phyloP scores from a whole-genome alignment of 1,140 invertebrate genomes.

The Drepana arcuata region DNA sequence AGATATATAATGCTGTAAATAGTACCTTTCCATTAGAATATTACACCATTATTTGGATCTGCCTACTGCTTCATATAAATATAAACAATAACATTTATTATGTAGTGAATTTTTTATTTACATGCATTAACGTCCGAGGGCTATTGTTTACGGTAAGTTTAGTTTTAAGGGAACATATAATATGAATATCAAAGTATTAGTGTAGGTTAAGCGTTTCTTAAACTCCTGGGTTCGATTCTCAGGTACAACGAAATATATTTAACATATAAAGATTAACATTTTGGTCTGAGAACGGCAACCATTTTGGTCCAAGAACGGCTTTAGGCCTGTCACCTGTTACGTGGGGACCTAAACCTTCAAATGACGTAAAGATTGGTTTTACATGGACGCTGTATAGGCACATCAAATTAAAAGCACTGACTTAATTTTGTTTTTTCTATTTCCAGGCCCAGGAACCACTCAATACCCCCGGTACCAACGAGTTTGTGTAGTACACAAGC shows the following conservation, averaged over 20 bases:
- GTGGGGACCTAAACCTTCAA: too few species aligned
- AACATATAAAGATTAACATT: too few species aligned
- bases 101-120: conserved; percentile 53
- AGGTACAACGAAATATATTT: too few species aligned
- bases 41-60: conserved; percentile 36
- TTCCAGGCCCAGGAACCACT: conserved; percentile 82
- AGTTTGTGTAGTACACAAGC: conserved; percentile 74
- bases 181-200: too few species aligned
- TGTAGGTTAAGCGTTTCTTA: too few species aligned
- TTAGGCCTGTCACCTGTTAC: too few species aligned
- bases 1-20: conserved; percentile 56
- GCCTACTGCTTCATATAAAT: conserved; percentile 30
- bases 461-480: conserved; percentile 80
- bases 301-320: too few species aligned
- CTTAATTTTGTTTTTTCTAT: conserved; percentile 34
- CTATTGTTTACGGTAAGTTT: conserved; percentile 66
- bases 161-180: too few species aligned
- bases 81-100: conserved; percentile 15
- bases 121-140: conserved; percentile 66
- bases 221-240: too few species aligned
- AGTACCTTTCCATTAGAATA: conserved; percentile 31
- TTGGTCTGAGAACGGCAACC: too few species aligned
- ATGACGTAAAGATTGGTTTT: too few species aligned
- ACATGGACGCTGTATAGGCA: too few species aligned
- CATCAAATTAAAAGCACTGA: neutral